Conservation (phyloP, 2,113 vertebrate genomes). For the Prionailurus bengalensis region DNA sequence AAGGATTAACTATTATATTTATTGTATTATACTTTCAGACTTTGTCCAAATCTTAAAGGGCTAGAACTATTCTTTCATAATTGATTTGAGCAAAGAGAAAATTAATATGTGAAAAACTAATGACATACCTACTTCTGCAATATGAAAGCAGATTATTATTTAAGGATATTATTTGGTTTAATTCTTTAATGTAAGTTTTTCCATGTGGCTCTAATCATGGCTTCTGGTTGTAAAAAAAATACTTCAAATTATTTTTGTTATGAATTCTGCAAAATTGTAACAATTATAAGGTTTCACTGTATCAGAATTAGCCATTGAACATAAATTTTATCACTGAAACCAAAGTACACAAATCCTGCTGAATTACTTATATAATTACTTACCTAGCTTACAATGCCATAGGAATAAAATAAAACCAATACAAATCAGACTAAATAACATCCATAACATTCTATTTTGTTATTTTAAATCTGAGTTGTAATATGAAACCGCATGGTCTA, state of each 20-base stretch:
- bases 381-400: constrained; percentile 62
- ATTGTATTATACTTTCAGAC: background rate
- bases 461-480: constrained; percentile 79
- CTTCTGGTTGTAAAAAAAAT: background rate
- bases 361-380: constrained; percentile 64
- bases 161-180: background rate
- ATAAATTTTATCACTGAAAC: constrained; percentile 67
- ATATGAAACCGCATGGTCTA: constrained; percentile 72
- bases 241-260: background rate
- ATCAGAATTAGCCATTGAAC: constrained; percentile 64
- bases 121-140: background rate
- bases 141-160: constrained; percentile 26
- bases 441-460: constrained; percentile 78
- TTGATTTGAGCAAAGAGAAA: background rate
- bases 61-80: background rate
- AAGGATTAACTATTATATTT: background rate
- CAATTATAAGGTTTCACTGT: background rate
- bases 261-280: constrained; percentile 33
- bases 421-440: constrained; percentile 76
- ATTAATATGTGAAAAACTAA: background rate
- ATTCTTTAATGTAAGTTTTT: background rate
- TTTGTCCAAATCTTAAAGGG: background rate
- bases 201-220: background rate
- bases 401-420: constrained; percentile 65
- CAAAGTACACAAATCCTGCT: constrained; percentile 67